Conservation (phyloP, 2,797 vertebrate genomes). For the Siniperca obscura region DNA sequence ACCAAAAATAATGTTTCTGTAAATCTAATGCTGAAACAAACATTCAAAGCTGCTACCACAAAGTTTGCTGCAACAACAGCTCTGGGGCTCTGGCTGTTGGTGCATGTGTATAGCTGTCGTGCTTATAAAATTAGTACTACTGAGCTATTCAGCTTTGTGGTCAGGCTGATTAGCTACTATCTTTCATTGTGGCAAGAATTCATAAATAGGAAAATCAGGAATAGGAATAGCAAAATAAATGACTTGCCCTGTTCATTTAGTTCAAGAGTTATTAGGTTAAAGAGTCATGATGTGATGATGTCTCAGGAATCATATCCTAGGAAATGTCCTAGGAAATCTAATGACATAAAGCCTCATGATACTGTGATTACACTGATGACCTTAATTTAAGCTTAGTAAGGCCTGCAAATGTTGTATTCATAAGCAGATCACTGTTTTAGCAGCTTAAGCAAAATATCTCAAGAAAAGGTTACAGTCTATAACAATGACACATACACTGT, state of each 20-base stretch:
- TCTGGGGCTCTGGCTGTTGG: not conserved
- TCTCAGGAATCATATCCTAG: not conserved
- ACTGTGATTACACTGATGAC: slow-evolving; percentile 5
- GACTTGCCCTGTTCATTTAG: not conserved
- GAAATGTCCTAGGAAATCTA: slow-evolving; percentile 13
- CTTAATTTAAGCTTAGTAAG: slow-evolving; percentile 9
- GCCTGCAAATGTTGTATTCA: not conserved
- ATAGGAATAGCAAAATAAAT: not conserved
- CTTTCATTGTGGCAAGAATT: not conserved
- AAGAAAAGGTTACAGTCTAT: not conserved
- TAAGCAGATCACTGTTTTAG: not conserved
- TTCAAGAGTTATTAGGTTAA: slow-evolving; percentile 15
- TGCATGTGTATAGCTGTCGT: not conserved
- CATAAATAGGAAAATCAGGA: not conserved
- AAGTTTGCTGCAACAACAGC: slow-evolving; percentile 4
- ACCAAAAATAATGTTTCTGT: slow-evolving; percentile 12
- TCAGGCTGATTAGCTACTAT: not conserved
- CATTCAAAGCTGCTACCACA: not conserved
- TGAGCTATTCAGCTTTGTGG: not conserved
- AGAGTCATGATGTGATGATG: not conserved
- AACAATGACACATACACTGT: not conserved
- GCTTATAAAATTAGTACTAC: not conserved
- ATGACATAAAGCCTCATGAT: slow-evolving; percentile 15
- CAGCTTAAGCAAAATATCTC: not conserved
- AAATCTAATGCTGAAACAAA: slow-evolving; percentile 16